A percentile compares a stretch with the other conserved stretches of the same genome.
Conservation (phyloP, 2,113 vertebrate genomes). For the Callaeas wilsoni region DNA sequence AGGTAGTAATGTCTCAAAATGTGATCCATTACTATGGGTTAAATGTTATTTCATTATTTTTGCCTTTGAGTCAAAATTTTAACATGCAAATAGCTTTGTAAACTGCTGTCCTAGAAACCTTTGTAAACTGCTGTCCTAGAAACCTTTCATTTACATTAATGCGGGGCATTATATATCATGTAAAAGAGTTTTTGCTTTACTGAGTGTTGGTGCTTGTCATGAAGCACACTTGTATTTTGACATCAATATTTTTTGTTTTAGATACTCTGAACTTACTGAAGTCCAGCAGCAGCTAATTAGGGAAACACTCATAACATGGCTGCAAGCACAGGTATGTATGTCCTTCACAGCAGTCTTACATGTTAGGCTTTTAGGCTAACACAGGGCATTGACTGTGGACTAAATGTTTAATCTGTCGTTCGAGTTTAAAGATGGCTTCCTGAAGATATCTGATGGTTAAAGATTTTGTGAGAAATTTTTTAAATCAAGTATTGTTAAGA, state of each 20-base stretch:
- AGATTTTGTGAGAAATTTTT: background rate
- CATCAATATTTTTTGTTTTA: slow-evolving; percentile 63
- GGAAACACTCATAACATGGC: slow-evolving; percentile 94
- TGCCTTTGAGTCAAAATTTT: background rate
- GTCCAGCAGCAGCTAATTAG: slow-evolving; percentile 93
- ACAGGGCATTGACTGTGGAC: background rate
- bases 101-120: background rate
- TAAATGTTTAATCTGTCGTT: background rate
- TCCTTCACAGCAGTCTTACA: background rate
- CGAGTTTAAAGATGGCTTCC: background rate
- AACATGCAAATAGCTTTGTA: background rate
- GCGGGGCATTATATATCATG: background rate
- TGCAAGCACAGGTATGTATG: slow-evolving; percentile 86
- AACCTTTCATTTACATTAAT: background rate
- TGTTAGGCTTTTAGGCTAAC: background rate
- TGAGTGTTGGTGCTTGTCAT: background rate
- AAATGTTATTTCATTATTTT: background rate
- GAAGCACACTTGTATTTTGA: background rate
- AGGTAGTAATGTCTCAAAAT: background rate
- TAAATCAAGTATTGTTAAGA: background rate
- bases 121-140: background rate
- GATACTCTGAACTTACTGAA: slow-evolving; percentile 84
- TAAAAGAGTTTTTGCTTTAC: background rate
- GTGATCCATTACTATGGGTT: background rate
- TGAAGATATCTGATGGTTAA: background rate